Base-by-base conservation (phyloP, 2,797 vertebrate species). In the Silurus lanzhouensis region DNA sequence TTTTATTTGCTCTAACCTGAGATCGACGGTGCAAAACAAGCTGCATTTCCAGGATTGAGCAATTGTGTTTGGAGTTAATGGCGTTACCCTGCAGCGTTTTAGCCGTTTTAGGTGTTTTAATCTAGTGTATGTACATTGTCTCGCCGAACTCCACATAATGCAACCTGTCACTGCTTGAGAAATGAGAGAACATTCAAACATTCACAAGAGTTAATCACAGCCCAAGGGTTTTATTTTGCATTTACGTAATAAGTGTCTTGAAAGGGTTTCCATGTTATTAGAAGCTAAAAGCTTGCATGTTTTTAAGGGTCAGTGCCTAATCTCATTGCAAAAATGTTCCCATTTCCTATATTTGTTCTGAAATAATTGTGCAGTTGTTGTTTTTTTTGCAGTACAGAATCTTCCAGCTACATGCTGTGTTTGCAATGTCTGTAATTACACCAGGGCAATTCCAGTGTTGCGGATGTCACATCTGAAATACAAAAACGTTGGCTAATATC, bases 61-160 rank as follows among this genome's bases (percentile, higher is more conserved):
- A 81, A 66, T 63, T 22, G 25, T 4, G 10, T 38, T 38, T 0
- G 27, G 55, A 20, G 22, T 38, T 4, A 77, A 60, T 2, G 9
- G 75, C 3, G 55, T 61, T 3, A 1, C 6, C 76, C 74, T 76
- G 52, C 15, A 15, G 55, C 15, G 27, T 38, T 66, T 64, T 12
- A 48, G 3, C 48, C 22, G 38, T 38, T 38, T 38, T 38, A 38
- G 38, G 38, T 10, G 48, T 52, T 52, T 52, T 83, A 27, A 48
- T 17, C 25, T 74, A 52, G 3, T 8, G 60, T 25, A 17, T 12
- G 4, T 20, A 48, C 61, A 67, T 66, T 55, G 68, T 80, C 10
- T 38, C 6, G 38, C 60, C 55, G 55, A 75, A 79, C 57, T 74
- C 72, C 52, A 75, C 74, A 55, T 84, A 83, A 82, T 25, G 44